These are phyloP conservation scores for Rhagophthalmus giganteus DNA, from an alignment of 2,888 invertebrate species.

Conservation along the genomic window DNA sequence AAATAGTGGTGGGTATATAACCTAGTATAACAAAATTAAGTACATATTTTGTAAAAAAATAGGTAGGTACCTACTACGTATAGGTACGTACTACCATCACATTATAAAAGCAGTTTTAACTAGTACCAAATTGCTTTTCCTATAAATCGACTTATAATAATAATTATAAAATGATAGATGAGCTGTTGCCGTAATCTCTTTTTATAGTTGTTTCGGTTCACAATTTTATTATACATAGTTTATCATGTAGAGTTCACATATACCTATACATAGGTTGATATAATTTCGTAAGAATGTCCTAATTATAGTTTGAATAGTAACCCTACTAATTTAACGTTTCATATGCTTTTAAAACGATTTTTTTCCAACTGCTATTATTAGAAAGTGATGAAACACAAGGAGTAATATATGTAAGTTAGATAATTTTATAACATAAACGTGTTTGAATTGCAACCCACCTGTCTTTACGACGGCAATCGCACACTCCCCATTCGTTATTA, in stretches of 20 bases:
- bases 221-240: conserved; percentile 24
- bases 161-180: conserved; percentile 31
- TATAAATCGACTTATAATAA: conserved; percentile 21
- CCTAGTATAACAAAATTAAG: background rate
- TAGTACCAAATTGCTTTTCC: conserved; percentile 13
- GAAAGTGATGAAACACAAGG: background rate
- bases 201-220: conserved; percentile 10
- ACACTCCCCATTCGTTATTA: background rate
- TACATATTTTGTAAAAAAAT: background rate
- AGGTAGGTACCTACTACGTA: no score
- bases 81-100: background rate
- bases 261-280: conserved; percentile 16
- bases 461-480: background rate
- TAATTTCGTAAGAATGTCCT: conserved; percentile 25
- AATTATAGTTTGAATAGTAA: conserved; percentile 18
- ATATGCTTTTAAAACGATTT: background rate
- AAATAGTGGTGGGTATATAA: no score
- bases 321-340: conserved; percentile 5
- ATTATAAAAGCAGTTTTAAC: conserved; percentile 4
- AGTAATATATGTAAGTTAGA: background rate
- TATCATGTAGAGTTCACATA: conserved; percentile 13
- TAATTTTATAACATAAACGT: background rate
- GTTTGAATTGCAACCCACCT: background rate
- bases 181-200: conserved; percentile 11
- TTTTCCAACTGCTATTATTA: background rate